These are phyloP conservation scores for Carcina quercana DNA, from an alignment of 2,888 invertebrate species.

Conservation along the genomic window DNA sequence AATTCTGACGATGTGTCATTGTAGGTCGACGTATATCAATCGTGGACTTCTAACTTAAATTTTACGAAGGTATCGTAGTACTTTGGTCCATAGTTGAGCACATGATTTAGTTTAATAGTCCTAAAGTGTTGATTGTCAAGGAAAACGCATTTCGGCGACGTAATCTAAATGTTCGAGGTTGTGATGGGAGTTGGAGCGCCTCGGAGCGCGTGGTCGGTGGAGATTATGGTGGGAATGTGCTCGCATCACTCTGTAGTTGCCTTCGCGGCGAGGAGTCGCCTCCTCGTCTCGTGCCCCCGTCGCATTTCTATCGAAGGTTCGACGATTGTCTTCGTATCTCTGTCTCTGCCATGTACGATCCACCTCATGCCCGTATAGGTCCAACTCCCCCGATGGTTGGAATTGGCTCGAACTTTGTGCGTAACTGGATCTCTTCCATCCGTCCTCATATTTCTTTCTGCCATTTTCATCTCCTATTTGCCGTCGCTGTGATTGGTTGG, in stretches of 20 bases:
- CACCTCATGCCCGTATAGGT: slow-evolving; percentile 79
- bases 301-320: slow-evolving; percentile 48
- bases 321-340: slow-evolving; percentile 52
- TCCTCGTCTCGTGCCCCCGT: slow-evolving; percentile 46
- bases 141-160: slow-evolving; percentile 78
- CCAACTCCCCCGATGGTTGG: slow-evolving; percentile 77
- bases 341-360: slow-evolving; percentile 72
- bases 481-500: slow-evolving; percentile 81
- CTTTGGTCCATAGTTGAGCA: slow-evolving; percentile 73
- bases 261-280: slow-evolving; percentile 61
- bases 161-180: slow-evolving; percentile 78
- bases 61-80: slow-evolving; percentile 37
- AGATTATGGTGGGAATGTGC: slow-evolving; percentile 80
- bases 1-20: too few species aligned
- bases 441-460: slow-evolving; percentile 77
- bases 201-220: slow-evolving; percentile 65
- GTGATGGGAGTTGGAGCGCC: slow-evolving; percentile 77
- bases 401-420: slow-evolving; percentile 74
- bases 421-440: slow-evolving; percentile 80
- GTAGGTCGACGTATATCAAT: too few species aligned
- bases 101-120: slow-evolving; percentile 33
- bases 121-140: slow-evolving; percentile 58
- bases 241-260: slow-evolving; percentile 59
- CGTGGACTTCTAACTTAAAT: slow-evolving; percentile 6
- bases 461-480: slow-evolving; percentile 72